Evolutionary conservation across 1,140 invertebrate genomes (phyloP), one percentile per base, ranked within the genome.

Genomic region (Trichonephila clavipes): DNA sequence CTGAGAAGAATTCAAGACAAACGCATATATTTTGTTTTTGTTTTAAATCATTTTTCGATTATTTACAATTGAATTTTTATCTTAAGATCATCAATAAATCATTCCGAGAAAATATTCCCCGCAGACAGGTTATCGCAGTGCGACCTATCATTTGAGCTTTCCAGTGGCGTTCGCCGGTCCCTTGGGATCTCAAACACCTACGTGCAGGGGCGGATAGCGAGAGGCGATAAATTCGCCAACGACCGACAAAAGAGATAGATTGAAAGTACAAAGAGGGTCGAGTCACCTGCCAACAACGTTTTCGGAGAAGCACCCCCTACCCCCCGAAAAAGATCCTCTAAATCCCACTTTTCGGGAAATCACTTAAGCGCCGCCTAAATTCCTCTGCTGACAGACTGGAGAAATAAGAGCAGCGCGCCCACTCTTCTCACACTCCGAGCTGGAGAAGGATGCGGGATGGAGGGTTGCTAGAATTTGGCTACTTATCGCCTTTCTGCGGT

Each of bases 311-410:
- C 62, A 24, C 64, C 91, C 69, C 91, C 92, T 58, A 40, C 28
- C 85, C 69, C 59, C 28, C 85, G 92, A 81, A 93, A 93, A 93
- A 93, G 85, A 88, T 88, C 85, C 86, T 58, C 92, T 88, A 93
- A 93, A 93, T 93, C 92, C 92, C 92, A 93, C 92, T 93, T 93
- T 93, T 93, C 92, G 92, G 64, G 92, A 93, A 93, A 93, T 93
- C 92, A 93, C 92, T 93, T 93, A 93, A 93, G 92, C 92, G 92
- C 92, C 92, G 92, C 85, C 86, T 72, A 93, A 88, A 93, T 93
- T 93, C 92, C 92, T 88, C 86, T 34, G 92, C 92, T 88, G 92
- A 93, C 92, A 93, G 92, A 93, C 86, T 93, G 92, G 92, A 93
- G 92, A 93, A 93, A 93, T 93, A 93, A 93, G 85, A 93, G 66